Percentiles rank a stretch among this genome's conserved stretches.
Evolutionary conservation across 2,113 vertebrate species (phyloP).

Genomic region (Notiomystis cincta): DNA sequence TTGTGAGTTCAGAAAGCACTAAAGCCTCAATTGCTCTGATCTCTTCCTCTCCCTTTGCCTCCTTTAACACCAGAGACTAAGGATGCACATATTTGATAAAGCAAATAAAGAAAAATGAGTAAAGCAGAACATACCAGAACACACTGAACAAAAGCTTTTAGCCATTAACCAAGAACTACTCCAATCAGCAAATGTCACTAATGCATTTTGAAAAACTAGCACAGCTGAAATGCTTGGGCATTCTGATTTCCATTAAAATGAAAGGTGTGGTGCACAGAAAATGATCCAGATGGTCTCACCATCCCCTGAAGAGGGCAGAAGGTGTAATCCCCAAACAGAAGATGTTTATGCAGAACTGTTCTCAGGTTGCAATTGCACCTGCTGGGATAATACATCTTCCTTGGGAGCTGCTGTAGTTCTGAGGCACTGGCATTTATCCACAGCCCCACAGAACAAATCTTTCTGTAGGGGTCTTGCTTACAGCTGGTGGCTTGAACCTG

Average conservation of each 20-base stretch:
- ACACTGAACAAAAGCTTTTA: not conserved
- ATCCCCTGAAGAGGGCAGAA: not conserved
- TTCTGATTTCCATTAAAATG: not conserved
- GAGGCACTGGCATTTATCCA: not conserved
- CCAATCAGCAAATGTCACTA: not conserved
- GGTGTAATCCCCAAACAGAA: not conserved
- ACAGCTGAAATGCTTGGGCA: not conserved
- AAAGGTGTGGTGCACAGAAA: not conserved
- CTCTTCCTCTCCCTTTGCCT: not conserved
- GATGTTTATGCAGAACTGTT: not conserved
- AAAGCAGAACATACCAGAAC: not conserved
- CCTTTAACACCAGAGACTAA: not conserved
- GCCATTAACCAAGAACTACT: not conserved
- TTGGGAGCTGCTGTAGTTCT: not conserved
- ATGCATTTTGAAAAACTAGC: not conserved
- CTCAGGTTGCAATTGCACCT: not conserved
- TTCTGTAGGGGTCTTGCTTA: not conserved
- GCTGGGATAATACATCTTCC: not conserved
- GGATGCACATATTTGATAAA: not conserved
- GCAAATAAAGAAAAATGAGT: not conserved
- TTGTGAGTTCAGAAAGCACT: not conserved
- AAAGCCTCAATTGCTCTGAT: not conserved
- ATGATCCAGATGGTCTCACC: not conserved
- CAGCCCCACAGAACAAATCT: not conserved
- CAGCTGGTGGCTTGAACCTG: not conserved